Evolutionary conservation across 2,113 vertebrate genomes (phyloP).

Genomic region (Chiloscyllium plagiosum): DNA sequence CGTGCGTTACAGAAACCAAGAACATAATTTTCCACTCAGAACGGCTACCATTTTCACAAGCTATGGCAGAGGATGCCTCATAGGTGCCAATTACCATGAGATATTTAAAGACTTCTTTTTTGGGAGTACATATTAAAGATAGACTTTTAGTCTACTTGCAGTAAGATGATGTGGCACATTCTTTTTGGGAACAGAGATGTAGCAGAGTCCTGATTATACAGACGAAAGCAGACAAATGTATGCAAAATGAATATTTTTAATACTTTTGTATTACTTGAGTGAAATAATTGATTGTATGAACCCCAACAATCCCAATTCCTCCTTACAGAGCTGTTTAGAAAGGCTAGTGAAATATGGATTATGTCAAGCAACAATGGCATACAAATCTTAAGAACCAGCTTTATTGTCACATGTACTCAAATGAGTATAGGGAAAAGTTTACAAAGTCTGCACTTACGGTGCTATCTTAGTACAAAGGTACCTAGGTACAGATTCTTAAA

Average conservation of each 20-base stretch:
- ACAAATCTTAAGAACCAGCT: not conserved
- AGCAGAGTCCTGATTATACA: not conserved
- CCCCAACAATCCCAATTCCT: not conserved
- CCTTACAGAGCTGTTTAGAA: not conserved
- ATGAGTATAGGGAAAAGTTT: too few relatives aligned
- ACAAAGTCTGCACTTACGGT: too few relatives aligned
- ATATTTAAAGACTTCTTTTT: too few relatives aligned
- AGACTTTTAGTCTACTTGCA: too few relatives aligned
- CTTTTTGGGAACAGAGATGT: not conserved
- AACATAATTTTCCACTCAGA: not conserved
- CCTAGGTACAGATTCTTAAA: too few relatives aligned
- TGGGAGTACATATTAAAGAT: not conserved
- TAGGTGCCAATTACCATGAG: not conserved
- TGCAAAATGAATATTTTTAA: not conserved
- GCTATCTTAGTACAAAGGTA: too few relatives aligned
- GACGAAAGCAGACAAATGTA: not conserved
- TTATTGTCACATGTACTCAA: too few relatives aligned
- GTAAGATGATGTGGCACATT: not conserved
- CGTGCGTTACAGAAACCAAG: not conserved
- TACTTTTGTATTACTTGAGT: not conserved
- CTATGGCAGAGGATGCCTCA: not conserved
- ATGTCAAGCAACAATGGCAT: not conserved
- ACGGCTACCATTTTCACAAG: not conserved
- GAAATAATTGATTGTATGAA: not conserved
- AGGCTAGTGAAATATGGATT: not conserved